A percentile compares a stretch with the other conserved stretches of the same genome.
phyloP scores from a whole-genome alignment of 2,888 invertebrate species.

The Lysandra bellargus region DNA sequence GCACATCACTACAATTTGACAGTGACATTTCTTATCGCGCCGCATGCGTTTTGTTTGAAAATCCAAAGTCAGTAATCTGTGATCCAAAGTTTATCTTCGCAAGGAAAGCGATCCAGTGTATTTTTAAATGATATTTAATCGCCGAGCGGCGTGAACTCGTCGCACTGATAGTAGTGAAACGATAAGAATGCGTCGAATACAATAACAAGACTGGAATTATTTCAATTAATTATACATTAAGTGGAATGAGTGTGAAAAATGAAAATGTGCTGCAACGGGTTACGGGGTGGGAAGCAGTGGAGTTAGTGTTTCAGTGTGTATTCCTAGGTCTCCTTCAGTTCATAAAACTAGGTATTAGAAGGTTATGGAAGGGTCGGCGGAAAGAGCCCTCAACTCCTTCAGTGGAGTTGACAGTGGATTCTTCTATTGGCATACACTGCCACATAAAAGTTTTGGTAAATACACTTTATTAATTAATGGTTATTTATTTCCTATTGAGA shows the following conservation, averaged over 20 bases:
- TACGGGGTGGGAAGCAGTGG: constrained; percentile 65
- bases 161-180: constrained; percentile 37
- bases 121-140: constrained; percentile 2
- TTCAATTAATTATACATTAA: constrained; percentile 35
- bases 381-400: constrained; percentile 52
- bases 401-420: constrained; percentile 66
- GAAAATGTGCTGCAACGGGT: constrained; percentile 60
- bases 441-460: constrained; percentile 73
- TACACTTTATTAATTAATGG: constrained; percentile 29
- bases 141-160: constrained; percentile 24
- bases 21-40: constrained; percentile 9
- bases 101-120: neutral
- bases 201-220: constrained; percentile 49
- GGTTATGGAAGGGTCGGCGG: constrained; percentile 68
- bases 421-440: constrained; percentile 70
- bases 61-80: neutral
- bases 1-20: constrained; percentile 23
- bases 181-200: constrained; percentile 56
- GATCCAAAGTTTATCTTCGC: constrained; percentile 8
- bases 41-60: constrained; percentile 36
- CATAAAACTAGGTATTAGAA: constrained; percentile 57
- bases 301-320: constrained; percentile 60
- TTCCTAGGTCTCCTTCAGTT: constrained; percentile 68
- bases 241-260: constrained; percentile 56
- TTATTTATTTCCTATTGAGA: neutral